These are phyloP conservation scores for Trichoplax adhaerens DNA, from an alignment of 37 sponge, comb jelly and placozoan genomes.

Conservation along the genomic window DNA sequence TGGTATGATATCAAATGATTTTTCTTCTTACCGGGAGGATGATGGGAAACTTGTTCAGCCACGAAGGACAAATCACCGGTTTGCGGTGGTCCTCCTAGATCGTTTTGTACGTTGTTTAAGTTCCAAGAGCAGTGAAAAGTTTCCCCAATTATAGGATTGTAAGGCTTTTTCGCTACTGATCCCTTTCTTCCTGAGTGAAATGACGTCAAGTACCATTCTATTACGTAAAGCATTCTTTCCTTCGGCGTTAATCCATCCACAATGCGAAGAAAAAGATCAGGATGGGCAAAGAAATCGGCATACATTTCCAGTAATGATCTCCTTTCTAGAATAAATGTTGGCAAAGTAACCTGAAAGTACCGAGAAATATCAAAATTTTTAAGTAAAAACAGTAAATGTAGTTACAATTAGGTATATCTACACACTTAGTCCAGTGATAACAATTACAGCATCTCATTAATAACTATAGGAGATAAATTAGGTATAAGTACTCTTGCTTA, in stretches of 20 bases:
- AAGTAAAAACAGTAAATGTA: no score
- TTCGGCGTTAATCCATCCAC: constrained; percentile 10
- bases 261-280: constrained; percentile 17
- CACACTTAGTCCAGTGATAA: no score
- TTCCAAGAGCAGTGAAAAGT: constrained; percentile 18
- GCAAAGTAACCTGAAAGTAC: background rate
- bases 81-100: constrained; percentile 1
- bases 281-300: constrained; percentile 21
- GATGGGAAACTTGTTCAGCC: constrained; percentile 21
- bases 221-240: constrained; percentile 9
- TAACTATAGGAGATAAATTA: no score
- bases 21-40: constrained; percentile 8
- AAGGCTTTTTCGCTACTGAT: constrained; percentile 19
- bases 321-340: constrained; percentile 20
- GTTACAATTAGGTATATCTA: no score
- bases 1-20: no score
- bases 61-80: constrained; percentile 13
- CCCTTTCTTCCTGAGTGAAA: constrained; percentile 21
- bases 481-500: background rate
- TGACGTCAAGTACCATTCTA: constrained; percentile 18
- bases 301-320: constrained; percentile 15
- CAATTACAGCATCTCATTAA: no score
- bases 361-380: no score
- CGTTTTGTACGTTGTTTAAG: constrained; percentile 4
- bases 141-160: constrained; percentile 24